phyloP scores from a whole-genome alignment of 2,113 vertebrate genomes.

The Phalacrocorax aristotelis region DNA sequence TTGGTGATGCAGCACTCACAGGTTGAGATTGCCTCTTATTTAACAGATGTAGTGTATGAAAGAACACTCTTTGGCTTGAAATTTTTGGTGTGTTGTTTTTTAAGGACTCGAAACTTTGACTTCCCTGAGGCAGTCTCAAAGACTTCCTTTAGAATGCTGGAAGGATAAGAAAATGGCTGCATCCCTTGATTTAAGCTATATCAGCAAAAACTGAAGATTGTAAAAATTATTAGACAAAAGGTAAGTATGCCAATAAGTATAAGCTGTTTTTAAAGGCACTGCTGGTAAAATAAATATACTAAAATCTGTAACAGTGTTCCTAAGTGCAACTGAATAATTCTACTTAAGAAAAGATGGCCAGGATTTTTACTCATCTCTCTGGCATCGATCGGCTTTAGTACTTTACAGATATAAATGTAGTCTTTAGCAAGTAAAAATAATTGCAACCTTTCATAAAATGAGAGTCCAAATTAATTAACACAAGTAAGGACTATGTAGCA shows the following conservation, averaged over 20 bases:
- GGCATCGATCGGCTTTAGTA: background rate
- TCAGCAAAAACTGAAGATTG: background rate
- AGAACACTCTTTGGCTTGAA: background rate
- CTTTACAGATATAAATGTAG: background rate
- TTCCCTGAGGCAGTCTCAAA: background rate
- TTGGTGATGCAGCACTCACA: background rate
- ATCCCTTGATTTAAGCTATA: background rate
- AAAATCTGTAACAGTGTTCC: background rate
- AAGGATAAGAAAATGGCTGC: background rate
- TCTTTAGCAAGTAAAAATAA: background rate
- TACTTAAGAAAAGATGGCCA: background rate
- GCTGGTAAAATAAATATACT: background rate
- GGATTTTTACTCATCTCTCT: background rate
- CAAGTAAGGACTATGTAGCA: background rate
- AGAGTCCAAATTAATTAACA: background rate
- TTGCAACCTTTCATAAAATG: background rate
- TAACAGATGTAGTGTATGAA: background rate
- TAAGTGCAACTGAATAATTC: background rate
- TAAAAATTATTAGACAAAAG: background rate
- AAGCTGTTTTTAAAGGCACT: background rate
- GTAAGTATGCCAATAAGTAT: background rate
- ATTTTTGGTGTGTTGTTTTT: background rate
- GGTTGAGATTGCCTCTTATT: background rate
- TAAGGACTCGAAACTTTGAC: background rate
- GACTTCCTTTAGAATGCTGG: background rate